These are phyloP conservation scores for Trichonephila clavipes DNA, from an alignment of 1,140 invertebrate genomes.

Conservation along the genomic window DNA sequence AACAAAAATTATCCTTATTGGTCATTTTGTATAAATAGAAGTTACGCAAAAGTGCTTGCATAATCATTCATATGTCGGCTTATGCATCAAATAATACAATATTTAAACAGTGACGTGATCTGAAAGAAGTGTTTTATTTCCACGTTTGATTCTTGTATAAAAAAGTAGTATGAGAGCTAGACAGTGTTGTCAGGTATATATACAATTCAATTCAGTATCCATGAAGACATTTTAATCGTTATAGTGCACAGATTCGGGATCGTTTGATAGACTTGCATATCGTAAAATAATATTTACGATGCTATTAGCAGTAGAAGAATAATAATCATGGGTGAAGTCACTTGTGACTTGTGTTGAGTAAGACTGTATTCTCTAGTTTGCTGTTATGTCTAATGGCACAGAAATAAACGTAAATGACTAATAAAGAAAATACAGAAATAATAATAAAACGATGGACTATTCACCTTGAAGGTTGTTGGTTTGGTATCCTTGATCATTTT, in stretches of 20 bases:
- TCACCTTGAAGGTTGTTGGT: neutral
- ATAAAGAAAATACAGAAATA: too few relatives aligned
- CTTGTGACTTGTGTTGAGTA: neutral
- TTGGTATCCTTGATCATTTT: too few relatives aligned
- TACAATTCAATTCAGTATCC: neutral
- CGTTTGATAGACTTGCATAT: neutral
- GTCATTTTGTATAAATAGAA: neutral
- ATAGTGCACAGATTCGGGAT: neutral
- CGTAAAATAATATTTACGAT: neutral
- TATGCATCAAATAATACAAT: neutral
- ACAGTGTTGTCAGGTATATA: neutral
- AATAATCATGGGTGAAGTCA: neutral
- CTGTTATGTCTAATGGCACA: neutral
- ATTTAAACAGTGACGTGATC: neutral
- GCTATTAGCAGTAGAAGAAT: neutral
- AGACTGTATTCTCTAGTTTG: neutral
- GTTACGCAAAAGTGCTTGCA: neutral
- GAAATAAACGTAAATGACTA: neutral
- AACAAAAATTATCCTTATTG: neutral
- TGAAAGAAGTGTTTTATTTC: neutral
- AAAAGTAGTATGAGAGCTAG: neutral
- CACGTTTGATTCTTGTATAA: neutral
- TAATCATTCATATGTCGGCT: neutral
- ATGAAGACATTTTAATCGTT: slow-evolving; percentile 14
- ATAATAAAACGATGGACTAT: neutral